These are phyloP conservation scores for Chaetophractus vellerosus DNA, from an alignment of 2,797 vertebrate species.

Conservation along the genomic window DNA sequence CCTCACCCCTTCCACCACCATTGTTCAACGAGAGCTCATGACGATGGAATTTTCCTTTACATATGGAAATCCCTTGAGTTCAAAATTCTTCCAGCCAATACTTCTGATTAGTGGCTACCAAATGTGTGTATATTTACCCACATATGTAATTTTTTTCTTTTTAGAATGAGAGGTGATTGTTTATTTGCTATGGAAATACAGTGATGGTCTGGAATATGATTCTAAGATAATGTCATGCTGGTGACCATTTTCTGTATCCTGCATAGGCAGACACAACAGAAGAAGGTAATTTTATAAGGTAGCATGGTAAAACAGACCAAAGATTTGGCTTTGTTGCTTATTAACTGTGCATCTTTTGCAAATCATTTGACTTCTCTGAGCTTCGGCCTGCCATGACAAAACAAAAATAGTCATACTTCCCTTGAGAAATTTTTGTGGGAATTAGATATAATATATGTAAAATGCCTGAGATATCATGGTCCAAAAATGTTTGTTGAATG, in stretches of 20 bases:
- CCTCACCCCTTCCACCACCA: constrained; percentile 1
- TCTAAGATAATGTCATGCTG: constrained; percentile 52
- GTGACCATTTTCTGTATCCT: background rate
- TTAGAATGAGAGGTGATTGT: constrained; percentile 33
- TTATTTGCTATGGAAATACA: constrained; percentile 49
- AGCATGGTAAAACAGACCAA: background rate
- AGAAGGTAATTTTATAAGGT: constrained; percentile 9
- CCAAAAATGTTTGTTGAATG: constrained; percentile 4
- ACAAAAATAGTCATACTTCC: constrained; percentile 41
- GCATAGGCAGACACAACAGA: background rate
- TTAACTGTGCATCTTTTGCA: constrained; percentile 38
- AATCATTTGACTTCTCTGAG: constrained; percentile 26
- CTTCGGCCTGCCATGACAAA: background rate
- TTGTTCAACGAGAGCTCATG: constrained; percentile 72
- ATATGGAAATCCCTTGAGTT: constrained; percentile 70
- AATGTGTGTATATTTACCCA: background rate
- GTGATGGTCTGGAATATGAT: constrained; percentile 12
- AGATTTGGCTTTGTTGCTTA: constrained; percentile 18
- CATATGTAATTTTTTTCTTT: background rate
- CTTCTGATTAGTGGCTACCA: background rate
- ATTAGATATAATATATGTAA: background rate
- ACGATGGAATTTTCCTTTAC: constrained; percentile 67
- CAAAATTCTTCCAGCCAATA: constrained; percentile 32
- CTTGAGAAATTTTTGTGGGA: constrained; percentile 14
- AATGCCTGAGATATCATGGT: background rate